Percentiles rank a stretch among this genome's conserved stretches.
Evolutionary conservation across 2,888 invertebrate species (phyloP).

Genomic region (Agriotes lineatus): DNA sequence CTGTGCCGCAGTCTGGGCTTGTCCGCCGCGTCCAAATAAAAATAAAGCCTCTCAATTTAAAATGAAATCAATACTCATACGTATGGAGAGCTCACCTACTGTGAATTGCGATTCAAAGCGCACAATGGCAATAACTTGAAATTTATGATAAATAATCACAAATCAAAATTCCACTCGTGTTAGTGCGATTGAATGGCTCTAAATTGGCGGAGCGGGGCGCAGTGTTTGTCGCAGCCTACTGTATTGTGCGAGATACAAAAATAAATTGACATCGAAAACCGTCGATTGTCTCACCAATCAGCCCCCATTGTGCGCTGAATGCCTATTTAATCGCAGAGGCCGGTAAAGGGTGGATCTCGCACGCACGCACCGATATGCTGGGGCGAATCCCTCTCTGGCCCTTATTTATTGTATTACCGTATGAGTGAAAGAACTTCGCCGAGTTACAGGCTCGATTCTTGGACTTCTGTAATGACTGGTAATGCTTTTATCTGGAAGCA

Average conservation of each 20-base stretch:
- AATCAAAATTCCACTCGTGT: slow-evolving; percentile 65
- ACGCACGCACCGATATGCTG: slow-evolving; percentile 44
- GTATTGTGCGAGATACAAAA: slow-evolving; percentile 65
- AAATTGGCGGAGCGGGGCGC: slow-evolving; percentile 63
- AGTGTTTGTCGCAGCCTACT: slow-evolving; percentile 64
- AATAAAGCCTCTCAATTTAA: neutral
- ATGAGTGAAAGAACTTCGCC: too few relatives aligned
- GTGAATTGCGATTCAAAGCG: slow-evolving; percentile 44
- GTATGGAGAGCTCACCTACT: neutral
- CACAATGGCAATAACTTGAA: slow-evolving; percentile 53
- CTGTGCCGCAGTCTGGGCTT: too few relatives aligned
- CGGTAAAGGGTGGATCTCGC: slow-evolving; percentile 57
- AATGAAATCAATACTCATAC: slow-evolving; percentile 20
- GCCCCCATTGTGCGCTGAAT: slow-evolving; percentile 62
- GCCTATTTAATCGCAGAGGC: slow-evolving; percentile 63
- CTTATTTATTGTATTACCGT: slow-evolving; percentile 30
- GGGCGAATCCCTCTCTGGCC: slow-evolving; percentile 42
- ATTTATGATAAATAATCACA: slow-evolving; percentile 61
- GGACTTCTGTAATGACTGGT: too few relatives aligned
- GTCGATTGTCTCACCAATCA: slow-evolving; percentile 67
- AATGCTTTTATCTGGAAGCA: too few relatives aligned
- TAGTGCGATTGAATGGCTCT: slow-evolving; percentile 62
- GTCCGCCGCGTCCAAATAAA: neutral
- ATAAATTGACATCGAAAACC: slow-evolving; percentile 67
- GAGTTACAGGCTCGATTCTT: too few relatives aligned